phyloP scores from a whole-genome alignment of 1,140 invertebrate species.

The Proales similis region DNA sequence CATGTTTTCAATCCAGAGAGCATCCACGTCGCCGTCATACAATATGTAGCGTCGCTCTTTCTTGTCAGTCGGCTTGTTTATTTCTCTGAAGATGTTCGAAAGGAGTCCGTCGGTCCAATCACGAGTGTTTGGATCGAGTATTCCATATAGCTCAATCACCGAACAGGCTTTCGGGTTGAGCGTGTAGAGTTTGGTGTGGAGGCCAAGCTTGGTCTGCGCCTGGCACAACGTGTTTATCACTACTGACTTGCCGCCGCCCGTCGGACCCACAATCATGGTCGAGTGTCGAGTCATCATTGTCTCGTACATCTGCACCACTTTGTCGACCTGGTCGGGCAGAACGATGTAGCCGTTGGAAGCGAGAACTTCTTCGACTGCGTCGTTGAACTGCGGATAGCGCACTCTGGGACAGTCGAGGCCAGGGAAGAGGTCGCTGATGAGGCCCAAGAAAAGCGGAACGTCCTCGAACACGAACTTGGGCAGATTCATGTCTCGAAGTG shows the following conservation, averaged over 20 bases:
- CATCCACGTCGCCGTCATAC: slow-evolving; percentile 86
- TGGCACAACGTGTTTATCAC: slow-evolving; percentile 71
- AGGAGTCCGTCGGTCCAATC: slow-evolving; percentile 86
- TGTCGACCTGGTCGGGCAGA: slow-evolving; percentile 72
- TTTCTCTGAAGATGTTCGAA: slow-evolving; percentile 79
- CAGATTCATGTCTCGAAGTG: slow-evolving; percentile 78
- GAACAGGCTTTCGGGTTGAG: slow-evolving; percentile 73
- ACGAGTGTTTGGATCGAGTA: slow-evolving; percentile 69
- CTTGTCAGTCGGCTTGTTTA: slow-evolving; percentile 66
- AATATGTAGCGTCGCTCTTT: slow-evolving; percentile 71
- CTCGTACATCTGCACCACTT: slow-evolving; percentile 80
- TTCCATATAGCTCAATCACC: slow-evolving; percentile 80
- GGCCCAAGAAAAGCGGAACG: slow-evolving; percentile 74
- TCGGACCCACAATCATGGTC: slow-evolving; percentile 81
- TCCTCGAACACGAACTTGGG: slow-evolving; percentile 85
- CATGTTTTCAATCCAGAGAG: slow-evolving; percentile 89
- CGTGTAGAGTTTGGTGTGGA: slow-evolving; percentile 67
- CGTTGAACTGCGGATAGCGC: slow-evolving; percentile 73
- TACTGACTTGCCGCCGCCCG: slow-evolving; percentile 78
- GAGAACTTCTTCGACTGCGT: slow-evolving; percentile 64
- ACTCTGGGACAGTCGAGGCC: slow-evolving; percentile 75
- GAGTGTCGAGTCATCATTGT: slow-evolving; percentile 86
- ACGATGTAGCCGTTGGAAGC: slow-evolving; percentile 63
- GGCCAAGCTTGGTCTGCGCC: slow-evolving; percentile 66
- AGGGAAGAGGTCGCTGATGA: slow-evolving; percentile 80